Percentiles rank a stretch among this genome's conserved stretches.
Evolutionary conservation across 2,797 vertebrate species (phyloP).

Genomic region (Xenentodon cancila): DNA sequence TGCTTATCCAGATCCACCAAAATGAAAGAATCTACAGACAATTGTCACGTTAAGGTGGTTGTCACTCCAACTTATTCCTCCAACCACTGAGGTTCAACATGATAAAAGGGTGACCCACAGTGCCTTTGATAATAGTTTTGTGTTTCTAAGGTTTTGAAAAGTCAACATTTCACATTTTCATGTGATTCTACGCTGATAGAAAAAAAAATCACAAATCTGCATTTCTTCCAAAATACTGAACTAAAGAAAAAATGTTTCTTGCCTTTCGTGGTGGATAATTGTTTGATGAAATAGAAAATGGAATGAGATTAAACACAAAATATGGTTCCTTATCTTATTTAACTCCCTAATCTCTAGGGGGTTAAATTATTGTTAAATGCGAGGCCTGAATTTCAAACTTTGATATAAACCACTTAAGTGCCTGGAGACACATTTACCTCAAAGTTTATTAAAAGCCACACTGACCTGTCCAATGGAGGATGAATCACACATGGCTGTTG

Average conservation of each 20-base stretch:
- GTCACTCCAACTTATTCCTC: not conserved
- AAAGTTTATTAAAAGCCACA: slow-evolving; percentile 9
- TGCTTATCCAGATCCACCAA: too few relatives aligned
- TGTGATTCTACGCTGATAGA: too few relatives aligned
- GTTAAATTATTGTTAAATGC: not conserved
- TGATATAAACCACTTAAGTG: not conserved
- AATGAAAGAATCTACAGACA: not conserved
- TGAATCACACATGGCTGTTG: slow-evolving; percentile 90
- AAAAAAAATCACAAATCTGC: too few relatives aligned
- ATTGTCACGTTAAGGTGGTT: not conserved
- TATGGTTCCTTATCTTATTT: not conserved
- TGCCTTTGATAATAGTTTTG: too few relatives aligned
- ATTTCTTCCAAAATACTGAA: too few relatives aligned
- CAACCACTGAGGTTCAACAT: too few relatives aligned
- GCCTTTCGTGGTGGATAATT: too few relatives aligned
- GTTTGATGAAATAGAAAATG: not conserved
- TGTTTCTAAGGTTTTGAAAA: too few relatives aligned
- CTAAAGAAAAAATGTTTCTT: too few relatives aligned
- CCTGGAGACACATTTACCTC: not conserved
- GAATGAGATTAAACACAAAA: not conserved
- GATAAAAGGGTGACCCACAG: too few relatives aligned
- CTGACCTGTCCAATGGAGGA: slow-evolving; percentile 87
- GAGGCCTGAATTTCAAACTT: not conserved
- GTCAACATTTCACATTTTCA: too few relatives aligned
- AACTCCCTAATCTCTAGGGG: too few relatives aligned